A percentile compares a stretch with the other conserved stretches of the same genome.
Evolutionary conservation across 2,797 vertebrate genomes (phyloP).

Genomic region (Danio choprae): DNA sequence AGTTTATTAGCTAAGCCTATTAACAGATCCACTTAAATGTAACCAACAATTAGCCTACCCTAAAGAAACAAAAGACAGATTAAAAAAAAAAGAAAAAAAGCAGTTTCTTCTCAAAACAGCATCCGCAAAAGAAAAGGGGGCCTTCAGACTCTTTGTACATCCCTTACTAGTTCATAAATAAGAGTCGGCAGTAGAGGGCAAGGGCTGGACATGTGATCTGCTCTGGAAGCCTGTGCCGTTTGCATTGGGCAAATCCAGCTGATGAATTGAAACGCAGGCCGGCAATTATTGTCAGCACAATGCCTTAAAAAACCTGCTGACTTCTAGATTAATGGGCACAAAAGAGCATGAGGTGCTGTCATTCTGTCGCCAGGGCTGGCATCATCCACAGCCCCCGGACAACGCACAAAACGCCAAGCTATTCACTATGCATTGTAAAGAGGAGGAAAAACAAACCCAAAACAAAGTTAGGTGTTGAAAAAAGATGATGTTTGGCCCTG

Average conservation of each 20-base stretch:
- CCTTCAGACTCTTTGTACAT: slow-evolving; percentile 30
- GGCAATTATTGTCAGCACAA: slow-evolving; percentile 85
- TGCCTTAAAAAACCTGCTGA: slow-evolving; percentile 92
- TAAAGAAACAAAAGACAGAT: too few species aligned
- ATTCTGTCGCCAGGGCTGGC: slow-evolving; percentile 71
- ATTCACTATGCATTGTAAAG: slow-evolving; percentile 70
- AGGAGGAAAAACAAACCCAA: slow-evolving; percentile 54
- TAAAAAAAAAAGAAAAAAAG: neutral
- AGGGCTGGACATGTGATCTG: slow-evolving; percentile 77
- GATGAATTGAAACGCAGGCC: slow-evolving; percentile 82
- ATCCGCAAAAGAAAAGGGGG: slow-evolving; percentile 28
- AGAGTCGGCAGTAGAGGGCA: slow-evolving; percentile 79
- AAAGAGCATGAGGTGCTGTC: slow-evolving; percentile 75
- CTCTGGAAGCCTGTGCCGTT: slow-evolving; percentile 70
- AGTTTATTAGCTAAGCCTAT: slow-evolving; percentile 15
- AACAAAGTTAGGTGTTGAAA: slow-evolving; percentile 44
- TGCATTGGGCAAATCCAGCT: slow-evolving; percentile 84
- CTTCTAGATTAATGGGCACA: slow-evolving; percentile 85
- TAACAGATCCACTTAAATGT: neutral
- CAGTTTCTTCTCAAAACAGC: slow-evolving; percentile 27
- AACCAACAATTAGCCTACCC: slow-evolving; percentile 1
- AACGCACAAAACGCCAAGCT: slow-evolving; percentile 68
- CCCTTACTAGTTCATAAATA: slow-evolving; percentile 60
- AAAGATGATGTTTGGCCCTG: slow-evolving; percentile 19
- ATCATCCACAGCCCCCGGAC: slow-evolving; percentile 70